Conservation (phyloP, 2,113 vertebrate species). For the Columba janthina region DNA sequence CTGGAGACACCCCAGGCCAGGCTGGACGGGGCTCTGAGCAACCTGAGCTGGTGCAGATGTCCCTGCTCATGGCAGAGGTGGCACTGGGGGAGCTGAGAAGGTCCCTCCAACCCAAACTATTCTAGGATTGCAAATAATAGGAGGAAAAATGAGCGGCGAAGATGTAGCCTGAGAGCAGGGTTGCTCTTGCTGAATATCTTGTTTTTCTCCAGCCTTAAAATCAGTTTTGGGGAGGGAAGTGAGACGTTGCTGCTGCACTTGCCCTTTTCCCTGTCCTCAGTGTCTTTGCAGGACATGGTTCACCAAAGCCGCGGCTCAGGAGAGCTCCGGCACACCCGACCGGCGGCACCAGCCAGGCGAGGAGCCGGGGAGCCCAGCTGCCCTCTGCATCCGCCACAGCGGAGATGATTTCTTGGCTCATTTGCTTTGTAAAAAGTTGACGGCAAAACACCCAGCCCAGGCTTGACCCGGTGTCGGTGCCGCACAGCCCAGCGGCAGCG, state of each 20-base stretch:
- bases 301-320: too few relatives aligned
- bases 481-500: not conserved
- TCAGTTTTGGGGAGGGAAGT: fast-evolving
- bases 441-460: fast-evolving
- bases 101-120: too few relatives aligned
- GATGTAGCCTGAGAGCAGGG: fast-evolving
- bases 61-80: too few relatives aligned
- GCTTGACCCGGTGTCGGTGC: not conserved
- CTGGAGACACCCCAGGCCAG: too few relatives aligned
- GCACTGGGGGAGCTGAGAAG: too few relatives aligned
- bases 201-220: fast-evolving
- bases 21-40: too few relatives aligned
- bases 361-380: not conserved
- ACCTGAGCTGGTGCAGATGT: too few relatives aligned
- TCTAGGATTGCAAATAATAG: too few relatives aligned
- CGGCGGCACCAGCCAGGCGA: not conserved
- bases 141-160: fast-evolving
- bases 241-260: too few relatives aligned
- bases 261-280: fast-evolving
- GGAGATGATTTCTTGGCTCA: not conserved
- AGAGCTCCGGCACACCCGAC: fast-evolving
- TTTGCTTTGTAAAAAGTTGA: not conserved
- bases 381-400: fast-evolving
- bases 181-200: fast-evolving
- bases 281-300: fast-evolving